Evolutionary conservation across 1,140 invertebrate genomes (phyloP), one percentile per base, ranked within the genome.

Genomic region (Mamestra configurata): DNA sequence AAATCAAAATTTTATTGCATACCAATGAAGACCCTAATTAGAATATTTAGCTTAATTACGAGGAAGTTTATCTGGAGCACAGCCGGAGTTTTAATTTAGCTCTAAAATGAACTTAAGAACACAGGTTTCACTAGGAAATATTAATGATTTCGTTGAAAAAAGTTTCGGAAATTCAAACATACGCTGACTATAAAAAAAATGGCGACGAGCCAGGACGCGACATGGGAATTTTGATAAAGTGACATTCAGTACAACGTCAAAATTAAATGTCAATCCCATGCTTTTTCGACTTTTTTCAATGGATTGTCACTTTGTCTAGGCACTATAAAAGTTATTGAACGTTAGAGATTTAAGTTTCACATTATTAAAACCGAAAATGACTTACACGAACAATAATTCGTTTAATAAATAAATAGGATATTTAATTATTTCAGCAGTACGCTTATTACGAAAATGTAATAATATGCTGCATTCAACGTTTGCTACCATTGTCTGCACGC

Each of bases 41-140:
- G 82, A 77, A 70, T 77, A 87, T 87, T 87, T 82, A 79, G 80
- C 79, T 82, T 82, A 86, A 86, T 85, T 82, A 85, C 80, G 59
- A 72, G 82, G 15, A 49, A 27, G 79, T 85, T 87, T 87, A 82
- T 83, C 79, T 77, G 64, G 6, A 53, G 82, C 79, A 71, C 80
- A 40, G 43, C 24, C 49, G 57, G 84, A 87, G 85, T 87, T 84
- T 85, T 81, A 83, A 86, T 84, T 82, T 84, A 49, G 40, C 43
- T 46, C 20, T 46, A 46, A 46, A 68, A 46, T 46, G 24, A 68
- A 13, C 4, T 46, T 7, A n/a, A 13, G 15, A 59, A 31, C 8
- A 59, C 27, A 59, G 1, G 15, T 59, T 59, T 31, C 4, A 13
- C 22, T 59, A 2, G 20, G 31, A 59, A 27, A 27, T 59, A 27